Conservation (phyloP, 2,797 vertebrate genomes). For the Notoglanidium macrostoma region DNA sequence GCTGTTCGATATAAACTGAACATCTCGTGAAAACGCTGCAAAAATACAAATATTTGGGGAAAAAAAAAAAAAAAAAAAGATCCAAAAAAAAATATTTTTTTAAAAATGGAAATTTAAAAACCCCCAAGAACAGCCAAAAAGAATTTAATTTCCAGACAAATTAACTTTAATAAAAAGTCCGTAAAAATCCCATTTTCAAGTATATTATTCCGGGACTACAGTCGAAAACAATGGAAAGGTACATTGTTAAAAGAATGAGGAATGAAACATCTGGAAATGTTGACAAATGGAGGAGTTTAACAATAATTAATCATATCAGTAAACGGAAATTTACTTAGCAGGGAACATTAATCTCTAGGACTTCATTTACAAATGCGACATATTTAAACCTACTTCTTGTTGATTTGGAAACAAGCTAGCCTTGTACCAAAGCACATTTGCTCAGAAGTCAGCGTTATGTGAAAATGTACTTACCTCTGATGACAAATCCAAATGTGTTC, state of each 20-base stretch:
- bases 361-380: background rate
- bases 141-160: background rate
- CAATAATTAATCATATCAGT: background rate
- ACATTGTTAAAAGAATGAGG: background rate
- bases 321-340: background rate
- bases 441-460: background rate
- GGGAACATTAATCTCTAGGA: background rate
- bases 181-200: background rate
- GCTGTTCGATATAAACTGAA: background rate
- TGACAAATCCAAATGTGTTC: slow-evolving; percentile 96
- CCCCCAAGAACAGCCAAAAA: background rate
- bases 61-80: no score
- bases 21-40: background rate
- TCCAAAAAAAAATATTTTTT: background rate
- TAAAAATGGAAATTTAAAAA: background rate
- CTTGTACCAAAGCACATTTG: background rate
- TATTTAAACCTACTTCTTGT: background rate
- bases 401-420: background rate
- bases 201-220: background rate
- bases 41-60: background rate
- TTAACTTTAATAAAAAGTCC: no score
- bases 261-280: background rate
- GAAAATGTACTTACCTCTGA: slow-evolving; percentile 78
- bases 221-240: background rate
- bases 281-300: background rate